These are phyloP conservation scores for Melanotaenia maccullochi DNA, from an alignment of 2,797 vertebrate species.

Conservation along the genomic window DNA sequence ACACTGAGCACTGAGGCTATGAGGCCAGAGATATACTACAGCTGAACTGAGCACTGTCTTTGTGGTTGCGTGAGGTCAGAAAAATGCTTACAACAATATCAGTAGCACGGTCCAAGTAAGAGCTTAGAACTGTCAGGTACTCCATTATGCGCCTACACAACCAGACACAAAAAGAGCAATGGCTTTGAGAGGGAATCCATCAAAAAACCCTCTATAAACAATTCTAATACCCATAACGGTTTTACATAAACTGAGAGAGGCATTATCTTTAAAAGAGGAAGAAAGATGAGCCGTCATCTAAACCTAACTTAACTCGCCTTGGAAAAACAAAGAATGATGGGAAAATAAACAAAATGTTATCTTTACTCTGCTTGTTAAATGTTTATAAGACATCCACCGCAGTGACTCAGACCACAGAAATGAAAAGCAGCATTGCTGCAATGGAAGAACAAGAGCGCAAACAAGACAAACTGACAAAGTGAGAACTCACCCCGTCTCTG, in stretches of 20 bases:
- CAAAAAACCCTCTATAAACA: conserved; percentile 67
- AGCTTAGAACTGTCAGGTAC: conserved; percentile 68
- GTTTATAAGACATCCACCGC: conserved; percentile 64
- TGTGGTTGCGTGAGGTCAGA: conserved; percentile 68
- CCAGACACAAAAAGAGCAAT: conserved; percentile 51
- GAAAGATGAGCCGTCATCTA: conserved; percentile 55
- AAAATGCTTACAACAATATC: conserved; percentile 73
- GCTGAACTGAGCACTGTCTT: conserved; percentile 50
- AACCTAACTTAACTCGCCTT: conserved; percentile 54
- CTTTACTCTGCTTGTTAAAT: conserved; percentile 73
- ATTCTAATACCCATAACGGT: conserved; percentile 65
- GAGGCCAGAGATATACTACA: conserved; percentile 51
- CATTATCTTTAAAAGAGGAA: conserved; percentile 57
- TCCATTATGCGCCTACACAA: conserved; percentile 56
- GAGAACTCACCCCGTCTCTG: conserved; percentile 93
- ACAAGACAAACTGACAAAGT: conserved; percentile 42
- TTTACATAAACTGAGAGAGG: conserved; percentile 67
- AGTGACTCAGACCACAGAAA: conserved; percentile 58
- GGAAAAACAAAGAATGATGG: conserved; percentile 63
- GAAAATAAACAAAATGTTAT: conserved; percentile 74
- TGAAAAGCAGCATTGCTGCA: conserved; percentile 39
- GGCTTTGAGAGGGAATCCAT: conserved; percentile 62
- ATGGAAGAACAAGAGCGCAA: conserved; percentile 22
- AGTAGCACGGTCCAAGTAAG: conserved; percentile 52
- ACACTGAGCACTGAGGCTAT: conserved; percentile 49